Base-by-base conservation (phyloP, 2,797 vertebrate genomes). In the Acrossocheilus wenchowensis region DNA sequence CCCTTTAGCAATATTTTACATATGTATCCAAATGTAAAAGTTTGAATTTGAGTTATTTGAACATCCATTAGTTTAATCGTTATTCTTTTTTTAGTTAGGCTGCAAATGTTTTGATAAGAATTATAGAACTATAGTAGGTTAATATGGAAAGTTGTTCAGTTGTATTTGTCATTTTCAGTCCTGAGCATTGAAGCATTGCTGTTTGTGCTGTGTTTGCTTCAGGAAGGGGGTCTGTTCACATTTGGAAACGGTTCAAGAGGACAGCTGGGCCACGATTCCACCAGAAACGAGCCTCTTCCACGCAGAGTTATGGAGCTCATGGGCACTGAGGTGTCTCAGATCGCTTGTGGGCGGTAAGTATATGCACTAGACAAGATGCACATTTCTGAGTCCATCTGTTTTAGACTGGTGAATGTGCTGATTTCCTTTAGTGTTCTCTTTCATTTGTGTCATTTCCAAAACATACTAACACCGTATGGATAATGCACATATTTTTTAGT, bases 251-350 rank as follows among this genome's bases (percentile, higher is more conserved):
- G 97, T 84, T 96, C 96, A 1, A 95, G 94, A 0, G 97, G 97
- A 82, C 97, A 98, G 82, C 95, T 98, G 91, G 97, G 97, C 60
- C 97, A 98, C 0, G 97, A 97, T 88, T 97, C 97, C 86, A 95
- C 94, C 93, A 96, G 96, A 41, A 96, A 96, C 30, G 97, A 98
- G 90, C 95, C 97, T 87, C 94, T 97, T 91, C 97, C 97, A 85
- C 95, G 97, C 91, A 94, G 97, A 91, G 96, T 98, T 81, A 93
- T 97, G 90, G 97, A 98, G 90, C 94, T 98, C 60, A 98, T 98
- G 97, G 97, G 97, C 54, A 97, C 96, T 5, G 97, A 98, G 88
- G 97, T 98, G 84, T 97, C 97, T 82, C 97, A 98, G 91, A 97
- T 98, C 77, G 91, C 96, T 89, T 98, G 97, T 92, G 97, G 97